Evolutionary conservation across 2,888 invertebrate species (phyloP).

Genomic region (Tetragnatha montana): DNA sequence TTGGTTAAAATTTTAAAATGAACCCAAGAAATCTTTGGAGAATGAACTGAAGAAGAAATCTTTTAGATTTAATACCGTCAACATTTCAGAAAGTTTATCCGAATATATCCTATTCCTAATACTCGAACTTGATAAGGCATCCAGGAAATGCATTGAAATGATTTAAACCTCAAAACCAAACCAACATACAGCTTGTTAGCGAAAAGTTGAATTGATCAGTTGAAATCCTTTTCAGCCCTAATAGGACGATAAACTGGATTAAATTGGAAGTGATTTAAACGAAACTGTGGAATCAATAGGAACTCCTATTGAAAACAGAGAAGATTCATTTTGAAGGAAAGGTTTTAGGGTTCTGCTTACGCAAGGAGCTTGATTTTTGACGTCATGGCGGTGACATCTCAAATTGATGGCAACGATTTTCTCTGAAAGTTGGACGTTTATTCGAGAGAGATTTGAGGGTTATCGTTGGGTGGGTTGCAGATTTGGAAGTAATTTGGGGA

Average conservation of each 20-base stretch:
- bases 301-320: neutral
- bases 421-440: neutral
- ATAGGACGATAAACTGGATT: neutral
- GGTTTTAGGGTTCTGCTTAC: neutral
- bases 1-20: too few relatives aligned
- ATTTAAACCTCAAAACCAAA: neutral
- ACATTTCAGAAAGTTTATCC: too few relatives aligned
- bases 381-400: neutral
- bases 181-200: neutral
- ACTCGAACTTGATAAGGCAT: too few relatives aligned
- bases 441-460: too few relatives aligned
- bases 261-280: neutral
- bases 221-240: neutral
- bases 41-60: too few relatives aligned
- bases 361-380: neutral
- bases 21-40: too few relatives aligned
- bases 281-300: neutral
- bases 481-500: too few relatives aligned
- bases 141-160: neutral
- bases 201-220: too few relatives aligned
- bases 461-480: too few relatives aligned
- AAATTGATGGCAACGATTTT: neutral
- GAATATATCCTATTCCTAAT: too few relatives aligned
- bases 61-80: too few relatives aligned
- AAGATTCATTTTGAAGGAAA: neutral